phyloP scores from a whole-genome alignment of 2,113 vertebrate genomes.

The Aramus guarauna region DNA sequence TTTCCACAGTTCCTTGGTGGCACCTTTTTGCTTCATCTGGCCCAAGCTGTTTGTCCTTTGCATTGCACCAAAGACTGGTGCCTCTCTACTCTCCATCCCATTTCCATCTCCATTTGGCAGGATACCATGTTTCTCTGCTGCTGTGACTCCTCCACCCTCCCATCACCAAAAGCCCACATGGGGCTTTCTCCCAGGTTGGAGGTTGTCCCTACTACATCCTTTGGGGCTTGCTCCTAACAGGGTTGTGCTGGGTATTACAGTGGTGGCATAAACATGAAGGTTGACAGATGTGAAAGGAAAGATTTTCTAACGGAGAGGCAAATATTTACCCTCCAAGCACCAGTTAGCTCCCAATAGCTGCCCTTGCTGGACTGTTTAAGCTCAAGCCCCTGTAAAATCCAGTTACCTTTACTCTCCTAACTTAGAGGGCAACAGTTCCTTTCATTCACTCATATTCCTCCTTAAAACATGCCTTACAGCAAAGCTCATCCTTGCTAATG shows the following conservation, averaged over 20 bases:
- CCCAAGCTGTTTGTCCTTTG: background rate
- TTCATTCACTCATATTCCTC: background rate
- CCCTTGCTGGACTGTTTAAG: background rate
- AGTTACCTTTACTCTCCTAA: background rate
- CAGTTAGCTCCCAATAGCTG: background rate
- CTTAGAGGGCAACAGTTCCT: background rate
- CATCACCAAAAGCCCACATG: background rate
- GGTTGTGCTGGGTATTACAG: background rate
- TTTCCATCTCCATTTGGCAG: background rate
- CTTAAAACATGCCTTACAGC: background rate
- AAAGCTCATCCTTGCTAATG: background rate
- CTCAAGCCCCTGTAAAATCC: background rate
- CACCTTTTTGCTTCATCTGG: background rate
- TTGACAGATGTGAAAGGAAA: background rate
- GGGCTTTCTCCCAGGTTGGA: background rate
- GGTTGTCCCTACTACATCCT: background rate
- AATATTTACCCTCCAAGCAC: background rate
- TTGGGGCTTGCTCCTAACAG: background rate
- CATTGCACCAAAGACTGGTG: background rate
- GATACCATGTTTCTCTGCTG: background rate
- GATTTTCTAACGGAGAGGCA: background rate
- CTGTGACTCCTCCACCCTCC: background rate
- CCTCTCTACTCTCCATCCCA: background rate
- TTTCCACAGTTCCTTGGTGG: background rate
- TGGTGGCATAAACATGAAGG: background rate